These are phyloP conservation scores for Laticauda colubrina DNA, from an alignment of 2,113 vertebrate species.

Conservation along the genomic window DNA sequence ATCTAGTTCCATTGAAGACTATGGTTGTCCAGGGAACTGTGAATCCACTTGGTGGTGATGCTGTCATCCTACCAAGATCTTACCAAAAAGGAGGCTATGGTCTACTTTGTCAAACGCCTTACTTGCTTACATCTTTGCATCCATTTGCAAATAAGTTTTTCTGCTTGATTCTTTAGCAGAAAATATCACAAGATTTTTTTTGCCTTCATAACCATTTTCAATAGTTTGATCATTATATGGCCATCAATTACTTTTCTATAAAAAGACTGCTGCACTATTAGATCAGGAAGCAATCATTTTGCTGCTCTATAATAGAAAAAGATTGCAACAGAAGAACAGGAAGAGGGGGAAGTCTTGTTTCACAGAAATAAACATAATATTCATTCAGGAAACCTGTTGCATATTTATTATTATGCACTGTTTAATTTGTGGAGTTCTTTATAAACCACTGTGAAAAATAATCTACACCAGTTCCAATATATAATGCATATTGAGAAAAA, in stretches of 20 bases:
- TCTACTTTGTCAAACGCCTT: too few species aligned
- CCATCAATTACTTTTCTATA: background rate
- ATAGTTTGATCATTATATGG: background rate
- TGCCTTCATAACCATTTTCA: background rate
- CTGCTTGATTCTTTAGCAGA: background rate
- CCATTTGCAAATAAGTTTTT: background rate
- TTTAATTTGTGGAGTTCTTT: background rate
- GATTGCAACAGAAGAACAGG: background rate
- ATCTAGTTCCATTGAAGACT: too few species aligned
- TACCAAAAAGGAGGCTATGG: too few species aligned
- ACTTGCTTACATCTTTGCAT: background rate
- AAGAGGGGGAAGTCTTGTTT: background rate
- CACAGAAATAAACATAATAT: background rate
- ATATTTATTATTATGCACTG: background rate
- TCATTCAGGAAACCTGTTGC: background rate
- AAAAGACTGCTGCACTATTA: background rate
- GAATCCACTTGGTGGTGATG: too few species aligned
- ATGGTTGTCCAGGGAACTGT: too few species aligned
- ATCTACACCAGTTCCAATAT: background rate
- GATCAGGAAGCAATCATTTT: background rate
- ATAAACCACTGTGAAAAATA: constrained; percentile 8
- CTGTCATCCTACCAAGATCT: too few species aligned
- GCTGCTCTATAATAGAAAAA: background rate
- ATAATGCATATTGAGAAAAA: background rate
- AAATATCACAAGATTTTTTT: background rate